Evolutionary conservation across 2,888 invertebrate species (phyloP).

Genomic region (Luperina testacea): DNA sequence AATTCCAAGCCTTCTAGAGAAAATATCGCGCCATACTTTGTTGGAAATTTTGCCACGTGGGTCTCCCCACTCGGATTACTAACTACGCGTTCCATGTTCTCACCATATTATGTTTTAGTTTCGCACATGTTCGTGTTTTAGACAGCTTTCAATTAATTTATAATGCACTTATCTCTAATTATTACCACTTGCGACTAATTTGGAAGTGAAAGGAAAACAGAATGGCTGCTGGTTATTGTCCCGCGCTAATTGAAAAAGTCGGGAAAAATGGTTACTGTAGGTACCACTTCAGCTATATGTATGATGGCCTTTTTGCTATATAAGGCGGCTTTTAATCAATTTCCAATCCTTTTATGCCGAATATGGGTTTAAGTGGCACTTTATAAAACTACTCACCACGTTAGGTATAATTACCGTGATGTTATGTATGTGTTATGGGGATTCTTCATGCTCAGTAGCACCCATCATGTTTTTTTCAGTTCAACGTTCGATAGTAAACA

Average conservation of each 20-base stretch:
- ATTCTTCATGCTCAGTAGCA: conserved; percentile 53
- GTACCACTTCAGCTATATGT: background rate
- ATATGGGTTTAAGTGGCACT: conserved; percentile 31
- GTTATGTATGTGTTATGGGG: conserved; percentile 31
- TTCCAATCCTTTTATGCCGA: conserved; percentile 26
- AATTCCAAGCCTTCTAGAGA: conserved; percentile 40
- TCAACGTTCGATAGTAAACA: conserved; percentile 57
- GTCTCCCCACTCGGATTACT: conserved; percentile 29
- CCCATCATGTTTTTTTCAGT: conserved; percentile 55
- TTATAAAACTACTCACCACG: conserved; percentile 19
- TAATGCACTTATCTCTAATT: conserved; percentile 24
- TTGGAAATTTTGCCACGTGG: conserved; percentile 41
- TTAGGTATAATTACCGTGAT: conserved; percentile 30
- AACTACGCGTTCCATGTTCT: conserved; percentile 43
- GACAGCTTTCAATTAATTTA: conserved; percentile 26
- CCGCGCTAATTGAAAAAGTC: conserved; percentile 46
- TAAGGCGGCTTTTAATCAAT: conserved; percentile 36
- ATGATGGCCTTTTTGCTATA: conserved; percentile 17
- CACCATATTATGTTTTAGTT: conserved; percentile 57
- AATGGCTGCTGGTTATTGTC: conserved; percentile 43
- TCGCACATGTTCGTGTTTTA: conserved; percentile 51
- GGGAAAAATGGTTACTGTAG: conserved; percentile 30
- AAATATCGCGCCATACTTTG: conserved; percentile 55
- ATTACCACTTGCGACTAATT: conserved; percentile 37
- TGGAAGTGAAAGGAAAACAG: conserved; percentile 51